Evolutionary conservation across 1,140 invertebrate species (phyloP).

Genomic region (Neodiprion virginianus): DNA sequence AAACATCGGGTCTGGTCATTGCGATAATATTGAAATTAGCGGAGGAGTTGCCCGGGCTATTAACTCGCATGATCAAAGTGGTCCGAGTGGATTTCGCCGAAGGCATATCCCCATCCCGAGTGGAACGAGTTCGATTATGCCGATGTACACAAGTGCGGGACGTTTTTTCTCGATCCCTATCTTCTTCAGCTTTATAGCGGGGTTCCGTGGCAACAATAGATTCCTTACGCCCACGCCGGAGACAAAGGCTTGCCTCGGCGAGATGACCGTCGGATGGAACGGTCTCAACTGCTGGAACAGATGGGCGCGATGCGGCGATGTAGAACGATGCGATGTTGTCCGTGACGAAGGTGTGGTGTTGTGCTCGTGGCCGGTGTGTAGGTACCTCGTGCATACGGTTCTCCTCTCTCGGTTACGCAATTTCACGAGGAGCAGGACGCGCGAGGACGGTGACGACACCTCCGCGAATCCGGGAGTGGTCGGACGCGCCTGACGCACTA

Average conservation of each 20-base stretch:
- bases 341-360: conserved; percentile 38
- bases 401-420: conserved; percentile 34
- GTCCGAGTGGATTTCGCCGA: background rate
- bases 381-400: conserved; percentile 4
- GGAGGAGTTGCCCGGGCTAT: background rate
- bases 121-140: background rate
- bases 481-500: background rate
- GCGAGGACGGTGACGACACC: conserved; percentile 38
- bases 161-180: background rate
- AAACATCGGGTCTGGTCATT: too few relatives aligned
- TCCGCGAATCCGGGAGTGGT: conserved; percentile 42
- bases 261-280: conserved; percentile 16
- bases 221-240: conserved; percentile 41
- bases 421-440: conserved; percentile 41
- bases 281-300: conserved; percentile 15
- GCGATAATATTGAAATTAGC: background rate
- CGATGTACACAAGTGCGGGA: background rate
- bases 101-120: background rate
- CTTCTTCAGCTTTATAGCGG: conserved; percentile 4
- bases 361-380: conserved; percentile 26
- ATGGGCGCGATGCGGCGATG: conserved; percentile 34
- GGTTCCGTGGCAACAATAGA: conserved; percentile 35
- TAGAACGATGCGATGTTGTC: conserved; percentile 40
- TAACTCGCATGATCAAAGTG: background rate
- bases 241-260: conserved; percentile 39